phyloP scores from a whole-genome alignment of 2,797 vertebrate species.

The Siniperca scherzeri region DNA sequence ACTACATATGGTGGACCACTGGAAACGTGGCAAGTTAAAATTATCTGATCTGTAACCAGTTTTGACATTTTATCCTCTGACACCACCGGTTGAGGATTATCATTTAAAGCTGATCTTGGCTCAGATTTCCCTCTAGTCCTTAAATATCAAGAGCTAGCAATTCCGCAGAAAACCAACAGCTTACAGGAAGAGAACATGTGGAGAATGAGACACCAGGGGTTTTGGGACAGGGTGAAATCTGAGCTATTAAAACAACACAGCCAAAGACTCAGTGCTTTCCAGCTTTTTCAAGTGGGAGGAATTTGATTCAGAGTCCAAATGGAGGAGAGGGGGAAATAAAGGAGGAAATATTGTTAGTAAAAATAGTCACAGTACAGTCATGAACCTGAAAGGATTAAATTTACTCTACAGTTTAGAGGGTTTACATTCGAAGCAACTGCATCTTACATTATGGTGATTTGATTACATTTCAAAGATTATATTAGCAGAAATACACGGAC shows the following conservation, averaged over 20 bases:
- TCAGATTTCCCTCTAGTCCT: slow-evolving; percentile 49
- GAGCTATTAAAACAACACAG: slow-evolving; percentile 74
- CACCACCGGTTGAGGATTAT: slow-evolving; percentile 26
- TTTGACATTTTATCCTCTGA: slow-evolving; percentile 36
- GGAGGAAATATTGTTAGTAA: slow-evolving; percentile 49
- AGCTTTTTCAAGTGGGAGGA: slow-evolving; percentile 63
- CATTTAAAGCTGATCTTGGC: slow-evolving; percentile 29
- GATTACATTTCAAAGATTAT: neutral
- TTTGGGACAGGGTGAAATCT: slow-evolving; percentile 67
- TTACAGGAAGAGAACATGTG: slow-evolving; percentile 72
- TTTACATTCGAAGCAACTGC: neutral
- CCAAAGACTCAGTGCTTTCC: slow-evolving; percentile 45
- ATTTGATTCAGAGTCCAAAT: slow-evolving; percentile 63
- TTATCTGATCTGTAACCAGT: slow-evolving; percentile 35
- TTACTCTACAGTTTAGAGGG: neutral
- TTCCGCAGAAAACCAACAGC: slow-evolving; percentile 67
- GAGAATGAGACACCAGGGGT: slow-evolving; percentile 72
- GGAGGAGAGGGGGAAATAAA: slow-evolving; percentile 43
- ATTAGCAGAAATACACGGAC: neutral
- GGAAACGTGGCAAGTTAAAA: slow-evolving; percentile 20
- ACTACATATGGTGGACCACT: neutral
- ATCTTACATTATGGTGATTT: neutral
- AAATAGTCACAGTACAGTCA: slow-evolving; percentile 47
- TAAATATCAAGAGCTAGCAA: slow-evolving; percentile 58
- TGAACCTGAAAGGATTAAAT: slow-evolving; percentile 17